A percentile compares a stretch with the other conserved stretches of the same genome.
phyloP scores from a whole-genome alignment of 53 echinoderm and acorn worm genomes.

The Astropecten irregularis region DNA sequence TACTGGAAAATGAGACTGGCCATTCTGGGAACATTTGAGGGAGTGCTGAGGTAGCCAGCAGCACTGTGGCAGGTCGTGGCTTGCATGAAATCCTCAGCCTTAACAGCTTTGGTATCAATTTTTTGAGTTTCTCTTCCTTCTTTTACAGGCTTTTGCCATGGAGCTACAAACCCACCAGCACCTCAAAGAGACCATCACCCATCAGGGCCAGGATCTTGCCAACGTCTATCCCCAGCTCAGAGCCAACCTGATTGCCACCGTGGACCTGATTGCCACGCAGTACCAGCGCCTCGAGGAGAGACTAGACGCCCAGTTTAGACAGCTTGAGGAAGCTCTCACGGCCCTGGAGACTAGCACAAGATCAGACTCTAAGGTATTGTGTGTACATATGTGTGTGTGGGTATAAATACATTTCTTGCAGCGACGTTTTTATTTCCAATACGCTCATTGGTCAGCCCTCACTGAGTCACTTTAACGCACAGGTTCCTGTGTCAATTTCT shows the following conservation, averaged over 20 bases:
- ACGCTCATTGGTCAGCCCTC: too few species aligned
- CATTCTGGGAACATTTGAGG: too few species aligned
- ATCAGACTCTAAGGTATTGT: constrained; percentile 52
- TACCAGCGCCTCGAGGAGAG: constrained; percentile 80
- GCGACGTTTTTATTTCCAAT: neutral
- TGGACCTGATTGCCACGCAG: constrained; percentile 65
- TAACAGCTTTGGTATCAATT: too few species aligned
- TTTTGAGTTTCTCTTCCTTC: too few species aligned
- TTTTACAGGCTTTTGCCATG: constrained; percentile 82
- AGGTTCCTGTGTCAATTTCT: constrained; percentile 4
- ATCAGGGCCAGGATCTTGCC: constrained; percentile 65
- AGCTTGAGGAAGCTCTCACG: constrained; percentile 89
- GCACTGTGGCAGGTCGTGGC: too few species aligned
- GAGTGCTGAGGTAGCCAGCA: too few species aligned
- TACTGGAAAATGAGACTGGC: too few species aligned
- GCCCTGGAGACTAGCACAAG: constrained; percentile 77
- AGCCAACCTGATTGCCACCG: constrained; percentile 53
- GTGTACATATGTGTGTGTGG: neutral
- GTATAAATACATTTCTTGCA: too few species aligned
- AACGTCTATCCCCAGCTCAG: constrained; percentile 64
- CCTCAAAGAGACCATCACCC: constrained; percentile 78
- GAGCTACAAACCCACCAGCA: constrained; percentile 94
- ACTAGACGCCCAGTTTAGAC: constrained; percentile 80
- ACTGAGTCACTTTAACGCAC: constrained; percentile 31
- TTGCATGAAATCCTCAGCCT: too few species aligned